A percentile compares a stretch with the other conserved stretches of the same genome.
Evolutionary conservation across 30 jellyfish, hydroid and myxozoan genomes (phyloP).

Genomic region (Aurelia sp.): DNA sequence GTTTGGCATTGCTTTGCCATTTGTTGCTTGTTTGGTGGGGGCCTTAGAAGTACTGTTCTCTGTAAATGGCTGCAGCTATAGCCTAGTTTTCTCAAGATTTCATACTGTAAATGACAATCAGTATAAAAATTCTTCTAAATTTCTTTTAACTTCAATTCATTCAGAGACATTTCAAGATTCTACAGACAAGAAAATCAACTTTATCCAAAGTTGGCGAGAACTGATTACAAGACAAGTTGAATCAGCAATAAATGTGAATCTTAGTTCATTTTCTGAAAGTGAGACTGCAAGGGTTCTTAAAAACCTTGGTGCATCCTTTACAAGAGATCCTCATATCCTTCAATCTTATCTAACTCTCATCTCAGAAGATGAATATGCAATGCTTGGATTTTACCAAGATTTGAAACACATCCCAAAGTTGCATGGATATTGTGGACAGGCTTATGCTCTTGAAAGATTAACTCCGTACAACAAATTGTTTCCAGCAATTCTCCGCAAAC

Average conservation of each 20-base stretch:
- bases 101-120: no score
- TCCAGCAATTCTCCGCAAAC: conserved; percentile 59
- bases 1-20: no score
- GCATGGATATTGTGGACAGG: conserved; percentile 89
- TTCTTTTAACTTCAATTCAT: no score
- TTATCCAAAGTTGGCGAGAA: neutral
- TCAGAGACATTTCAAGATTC: no score
- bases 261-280: neutral
- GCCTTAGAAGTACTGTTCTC: no score
- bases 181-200: neutral
- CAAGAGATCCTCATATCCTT: conserved; percentile 3
- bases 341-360: conserved; percentile 54
- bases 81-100: no score
- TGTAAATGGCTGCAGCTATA: no score
- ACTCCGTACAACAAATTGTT: conserved; percentile 57
- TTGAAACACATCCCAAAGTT: conserved; percentile 78
- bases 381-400: conserved; percentile 79
- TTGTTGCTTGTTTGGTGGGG: no score
- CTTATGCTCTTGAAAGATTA: conserved; percentile 81
- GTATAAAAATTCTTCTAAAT: no score
- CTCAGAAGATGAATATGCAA: conserved; percentile 79
- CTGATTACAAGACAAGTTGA: neutral
- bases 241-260: neutral
- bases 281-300: neutral
- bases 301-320: conserved; percentile 16